Base-by-base conservation (phyloP, 2,797 vertebrate species). In the Acanthiza pusilla region DNA sequence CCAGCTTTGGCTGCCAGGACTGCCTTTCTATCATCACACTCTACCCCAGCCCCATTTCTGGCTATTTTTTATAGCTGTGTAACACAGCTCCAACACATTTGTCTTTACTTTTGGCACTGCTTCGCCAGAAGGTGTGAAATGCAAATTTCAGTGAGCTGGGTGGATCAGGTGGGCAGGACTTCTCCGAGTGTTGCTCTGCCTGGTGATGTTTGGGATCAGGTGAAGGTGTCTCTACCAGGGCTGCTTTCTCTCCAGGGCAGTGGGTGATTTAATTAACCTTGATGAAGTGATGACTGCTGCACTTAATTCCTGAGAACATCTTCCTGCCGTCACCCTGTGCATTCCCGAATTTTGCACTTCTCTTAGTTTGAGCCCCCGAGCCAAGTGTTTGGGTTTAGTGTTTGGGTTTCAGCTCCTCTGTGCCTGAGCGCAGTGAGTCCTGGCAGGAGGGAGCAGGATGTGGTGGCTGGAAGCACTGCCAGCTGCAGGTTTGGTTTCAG, bases 401-500 rank as follows among this genome's bases (percentile, higher is more conserved):
- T 78, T 89, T 80, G 38, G 40, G 16, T 94, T 89, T 86, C 42
- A 61, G 20, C 32, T 45, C 14, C 45, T n/a, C n/a, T n/a, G 63
- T 47, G 54, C 67, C 73, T 45, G 58, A 87, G 68, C 90, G 82
- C 63, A 19, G 22, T 73, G 91, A 80, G 70, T 91, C 43, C 47
- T 92, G 85, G 58, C 75, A 85, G 88, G 70, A 86, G 79, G 54
- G 47, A 78, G 5, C 70, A 55, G 81, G 15, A 43, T 68, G 68
- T 75, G 55, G 38, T 83, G 67, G 66, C 58, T 65, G 47, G 79
- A 84, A 58, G 58, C 4, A 0, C 38, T 93, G 68, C 93, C 77
- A 95, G 29, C 42, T 91, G 63, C 92, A 95, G 61, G 27, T 93
- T 78, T 66, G 63, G 32, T 85, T 94, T 96, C n/a, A 2, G 67